These are phyloP conservation scores for Miniopterus natalensis DNA, from an alignment of 2,113 vertebrate species.

Conservation along the genomic window DNA sequence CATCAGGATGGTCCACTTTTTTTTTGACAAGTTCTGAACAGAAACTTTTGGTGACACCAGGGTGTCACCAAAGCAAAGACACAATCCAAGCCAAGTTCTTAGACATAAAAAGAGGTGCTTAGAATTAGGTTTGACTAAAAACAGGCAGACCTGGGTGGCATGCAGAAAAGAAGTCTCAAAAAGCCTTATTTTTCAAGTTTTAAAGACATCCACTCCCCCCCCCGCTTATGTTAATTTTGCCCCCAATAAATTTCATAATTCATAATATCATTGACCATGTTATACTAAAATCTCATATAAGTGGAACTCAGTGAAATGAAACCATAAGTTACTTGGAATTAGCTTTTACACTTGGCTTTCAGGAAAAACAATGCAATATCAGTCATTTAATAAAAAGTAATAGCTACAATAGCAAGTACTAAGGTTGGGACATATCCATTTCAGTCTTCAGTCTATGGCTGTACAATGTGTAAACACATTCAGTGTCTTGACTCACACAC, in stretches of 20 bases:
- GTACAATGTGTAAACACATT: not conserved
- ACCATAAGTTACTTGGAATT: slow-evolving; percentile 33
- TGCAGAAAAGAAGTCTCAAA: slow-evolving; percentile 15
- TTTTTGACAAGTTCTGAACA: slow-evolving; percentile 50
- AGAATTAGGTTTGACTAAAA: slow-evolving; percentile 24
- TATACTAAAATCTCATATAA: slow-evolving; percentile 34
- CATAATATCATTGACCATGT: not conserved
- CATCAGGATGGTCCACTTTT: not conserved
- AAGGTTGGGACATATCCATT: not conserved
- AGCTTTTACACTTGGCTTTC: slow-evolving; percentile 42
- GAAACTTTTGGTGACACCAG: not conserved
- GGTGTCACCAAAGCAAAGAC: not conserved
- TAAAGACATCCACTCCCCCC: not conserved
- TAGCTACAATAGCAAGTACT: not conserved
- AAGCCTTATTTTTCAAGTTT: not conserved
- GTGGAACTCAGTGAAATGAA: slow-evolving; percentile 32
- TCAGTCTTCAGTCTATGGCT: not conserved
- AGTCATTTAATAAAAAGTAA: slow-evolving; percentile 35
- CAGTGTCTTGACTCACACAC: not conserved
- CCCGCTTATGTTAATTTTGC: slow-evolving; percentile 1
- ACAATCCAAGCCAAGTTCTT: slow-evolving; percentile 47
- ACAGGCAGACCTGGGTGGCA: not conserved
- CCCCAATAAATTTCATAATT: slow-evolving; percentile 33
- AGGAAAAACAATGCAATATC: not conserved
- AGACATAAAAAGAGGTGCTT: slow-evolving; percentile 54